Evolutionary conservation across 2,113 vertebrate genomes (phyloP), one percentile per base, ranked within the genome.

Genomic region (Chlorocebus sabaeus): DNA sequence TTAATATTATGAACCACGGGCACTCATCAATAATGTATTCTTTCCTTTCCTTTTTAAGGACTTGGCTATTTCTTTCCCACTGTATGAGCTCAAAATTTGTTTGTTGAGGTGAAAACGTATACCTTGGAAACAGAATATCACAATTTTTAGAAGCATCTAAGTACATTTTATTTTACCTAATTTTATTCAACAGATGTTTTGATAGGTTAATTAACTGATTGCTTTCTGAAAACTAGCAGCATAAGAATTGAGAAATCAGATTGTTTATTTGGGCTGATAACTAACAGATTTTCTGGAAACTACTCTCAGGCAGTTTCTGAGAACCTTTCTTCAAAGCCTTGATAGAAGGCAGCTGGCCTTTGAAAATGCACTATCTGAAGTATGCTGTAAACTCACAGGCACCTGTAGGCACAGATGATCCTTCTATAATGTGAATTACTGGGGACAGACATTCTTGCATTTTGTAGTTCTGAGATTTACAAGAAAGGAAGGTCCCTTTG

Each of bases 331-430:
- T 97, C 73, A 97, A 96, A 95, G 79, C 16, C 30, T 85, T 45
- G 22, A 14, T 45, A 35, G 70, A 92, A 85, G 79, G 79, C 68
- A 90, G 64, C 52, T 45, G n/a, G 40, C 17, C 79, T 97, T 97
- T 95, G 96, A 96, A 97, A 96, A 91, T 7, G 30, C 25, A 43
- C 32, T 52, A 9, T 93, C 43, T 89, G 95, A 94, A 90, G 55
- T 16, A 32, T 35, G 11, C 23, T 85, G 80, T 78, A 96, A 88
- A 95, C 14, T 84, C 90, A 50, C 6, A 73, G 93, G 70, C 55
- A 93, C 83, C 84, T 84, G 59, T n/a, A 81, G 91, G 79, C 86
- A 48, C 32, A 93, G 43, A 9, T 17, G 5, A 61, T 43, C 83
- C 76, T 81, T 80, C 80, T 78, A 52, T n/a, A 40, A n/a, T 72